Conservation (phyloP, 2,797 vertebrate genomes). For the Echiichthys vipera region DNA sequence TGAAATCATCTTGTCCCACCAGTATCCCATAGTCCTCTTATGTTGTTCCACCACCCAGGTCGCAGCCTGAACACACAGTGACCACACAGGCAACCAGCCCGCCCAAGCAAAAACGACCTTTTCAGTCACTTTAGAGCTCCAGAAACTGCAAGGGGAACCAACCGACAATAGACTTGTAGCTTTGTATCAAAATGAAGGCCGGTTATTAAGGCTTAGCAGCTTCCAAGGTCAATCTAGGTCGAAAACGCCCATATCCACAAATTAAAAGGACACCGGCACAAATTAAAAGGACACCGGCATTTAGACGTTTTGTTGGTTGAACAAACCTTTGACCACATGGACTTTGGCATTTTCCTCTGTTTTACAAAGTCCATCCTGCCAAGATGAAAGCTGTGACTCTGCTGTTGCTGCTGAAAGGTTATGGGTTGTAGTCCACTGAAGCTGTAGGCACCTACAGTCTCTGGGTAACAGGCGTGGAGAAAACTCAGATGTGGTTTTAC, state of each 20-base stretch:
- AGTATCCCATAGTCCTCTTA: constrained; percentile 45
- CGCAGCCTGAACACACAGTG: constrained; percentile 25
- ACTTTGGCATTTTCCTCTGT: constrained; percentile 46
- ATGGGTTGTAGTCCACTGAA: background rate
- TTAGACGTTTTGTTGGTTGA: constrained; percentile 43
- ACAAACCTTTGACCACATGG: constrained; percentile 36
- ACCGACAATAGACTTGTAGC: constrained; percentile 40
- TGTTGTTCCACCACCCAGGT: constrained; percentile 46
- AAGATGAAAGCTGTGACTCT: constrained; percentile 21
- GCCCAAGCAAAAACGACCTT: constrained; percentile 23
- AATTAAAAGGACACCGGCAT: constrained; percentile 48
- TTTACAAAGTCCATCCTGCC: background rate
- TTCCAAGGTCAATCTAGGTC: constrained; percentile 44
- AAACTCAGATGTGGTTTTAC: background rate
- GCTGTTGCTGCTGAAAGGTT: constrained; percentile 16
- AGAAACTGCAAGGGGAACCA: constrained; percentile 34
- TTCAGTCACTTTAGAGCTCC: constrained; percentile 47
- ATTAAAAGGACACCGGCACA: constrained; percentile 57
- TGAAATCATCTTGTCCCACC: constrained; percentile 56
- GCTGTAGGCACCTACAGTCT: background rate
- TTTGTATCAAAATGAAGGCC: constrained; percentile 46
- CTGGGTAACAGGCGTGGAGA: background rate
- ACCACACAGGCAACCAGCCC: constrained; percentile 39
- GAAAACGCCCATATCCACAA: constrained; percentile 59
- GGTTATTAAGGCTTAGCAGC: constrained; percentile 42